Evolutionary conservation across 2,113 vertebrate species (phyloP).

Genomic region (Hippocampus comes): DNA sequence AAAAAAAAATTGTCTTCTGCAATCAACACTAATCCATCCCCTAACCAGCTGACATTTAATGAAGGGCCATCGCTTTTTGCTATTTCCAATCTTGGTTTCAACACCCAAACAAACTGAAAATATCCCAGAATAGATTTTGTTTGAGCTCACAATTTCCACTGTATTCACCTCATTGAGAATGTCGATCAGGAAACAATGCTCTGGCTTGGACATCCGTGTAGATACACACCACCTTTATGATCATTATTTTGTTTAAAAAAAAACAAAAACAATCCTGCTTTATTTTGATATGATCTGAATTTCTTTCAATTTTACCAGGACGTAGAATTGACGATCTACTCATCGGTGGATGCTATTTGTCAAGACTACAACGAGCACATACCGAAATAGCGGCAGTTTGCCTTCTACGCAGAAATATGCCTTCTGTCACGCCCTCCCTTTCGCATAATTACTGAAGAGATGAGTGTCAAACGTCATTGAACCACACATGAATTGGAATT

Average conservation of each 20-base stretch:
- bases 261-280: too few species aligned
- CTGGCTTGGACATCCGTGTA: too few species aligned
- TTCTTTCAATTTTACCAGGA: not conserved
- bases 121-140: not conserved
- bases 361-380: not conserved
- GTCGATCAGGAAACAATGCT: not conserved
- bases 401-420: constrained; percentile 8
- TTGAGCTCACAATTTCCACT: not conserved
- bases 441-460: not conserved
- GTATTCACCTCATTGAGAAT: not conserved
- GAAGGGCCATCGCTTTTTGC: not conserved
- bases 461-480: constrained; percentile 12
- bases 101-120: not conserved
- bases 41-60: not conserved
- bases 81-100: not conserved
- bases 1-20: not conserved
- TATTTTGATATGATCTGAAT: not conserved
- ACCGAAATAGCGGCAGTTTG: not conserved
- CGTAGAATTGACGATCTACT: not conserved
- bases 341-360: not conserved
- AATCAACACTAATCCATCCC: not conserved
- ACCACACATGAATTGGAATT: constrained; percentile 16
- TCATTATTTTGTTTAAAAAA: not conserved
- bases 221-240: too few species aligned
- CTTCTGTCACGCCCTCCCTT: not conserved